Percentiles rank a stretch among this genome's conserved stretches.
phyloP scores from a whole-genome alignment of 2,797 vertebrate species.

The Meriones psammophilus region DNA sequence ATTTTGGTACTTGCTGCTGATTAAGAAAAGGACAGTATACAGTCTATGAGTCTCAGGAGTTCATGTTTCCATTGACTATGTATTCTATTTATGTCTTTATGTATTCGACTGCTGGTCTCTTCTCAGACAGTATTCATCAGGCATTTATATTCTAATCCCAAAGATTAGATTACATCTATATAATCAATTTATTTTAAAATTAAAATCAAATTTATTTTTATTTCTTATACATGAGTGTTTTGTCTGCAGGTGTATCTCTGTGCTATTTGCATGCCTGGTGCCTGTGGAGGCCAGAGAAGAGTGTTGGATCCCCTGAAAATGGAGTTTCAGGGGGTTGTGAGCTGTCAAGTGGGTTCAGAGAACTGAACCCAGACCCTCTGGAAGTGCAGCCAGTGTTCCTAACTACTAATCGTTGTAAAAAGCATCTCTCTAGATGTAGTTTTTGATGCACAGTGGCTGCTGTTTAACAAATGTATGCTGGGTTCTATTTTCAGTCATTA shows the following conservation, averaged over 20 bases:
- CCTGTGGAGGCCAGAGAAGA: not conserved
- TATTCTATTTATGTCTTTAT: not conserved
- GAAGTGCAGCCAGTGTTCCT: not conserved
- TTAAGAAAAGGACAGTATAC: not conserved
- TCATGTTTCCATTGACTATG: not conserved
- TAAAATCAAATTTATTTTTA: not conserved
- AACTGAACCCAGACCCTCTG: not conserved
- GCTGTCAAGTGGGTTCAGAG: not conserved
- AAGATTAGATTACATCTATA: not conserved
- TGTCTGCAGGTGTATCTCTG: not conserved
- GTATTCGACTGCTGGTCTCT: not conserved
- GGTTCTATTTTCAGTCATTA: constrained; percentile 48
- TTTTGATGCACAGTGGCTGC: constrained; percentile 1
- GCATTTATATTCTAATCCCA: not conserved
- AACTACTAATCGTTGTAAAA: not conserved
- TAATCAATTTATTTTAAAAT: not conserved
- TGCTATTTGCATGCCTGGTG: not conserved
- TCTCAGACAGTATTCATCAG: not conserved
- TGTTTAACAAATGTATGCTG: constrained; percentile 3
- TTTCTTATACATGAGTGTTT: not conserved
- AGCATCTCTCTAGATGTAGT: not conserved
- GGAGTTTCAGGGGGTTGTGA: not conserved
- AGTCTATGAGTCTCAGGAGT: not conserved
- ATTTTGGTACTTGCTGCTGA: not conserved
- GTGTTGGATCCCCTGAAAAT: not conserved